Conservation (phyloP, 2,113 vertebrate species). For the Abramis brama region DNA sequence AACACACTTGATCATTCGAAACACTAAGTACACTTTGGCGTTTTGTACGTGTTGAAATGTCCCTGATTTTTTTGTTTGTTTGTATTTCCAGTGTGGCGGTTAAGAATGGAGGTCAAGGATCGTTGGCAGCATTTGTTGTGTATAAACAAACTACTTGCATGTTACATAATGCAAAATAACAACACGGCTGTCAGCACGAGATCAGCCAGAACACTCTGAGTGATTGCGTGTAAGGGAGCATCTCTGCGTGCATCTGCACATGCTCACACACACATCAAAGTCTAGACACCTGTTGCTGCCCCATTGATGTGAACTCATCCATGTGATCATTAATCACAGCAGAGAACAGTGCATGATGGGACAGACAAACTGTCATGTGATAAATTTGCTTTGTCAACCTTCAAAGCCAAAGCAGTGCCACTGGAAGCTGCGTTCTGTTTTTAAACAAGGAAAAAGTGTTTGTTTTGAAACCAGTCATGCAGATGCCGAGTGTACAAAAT, state of each 20-base stretch:
- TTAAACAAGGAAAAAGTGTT: background rate
- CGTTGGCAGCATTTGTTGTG: constrained; percentile 46
- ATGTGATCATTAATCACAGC: constrained; percentile 7
- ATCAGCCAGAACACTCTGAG: constrained; percentile 41
- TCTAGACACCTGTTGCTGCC: constrained; percentile 6
- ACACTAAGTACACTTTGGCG: background rate
- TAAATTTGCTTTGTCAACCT: constrained; percentile 68
- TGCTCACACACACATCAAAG: background rate
- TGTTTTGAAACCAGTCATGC: constrained; percentile 6
- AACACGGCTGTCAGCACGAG: background rate
- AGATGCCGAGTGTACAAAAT: background rate
- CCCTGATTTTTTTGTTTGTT: background rate
- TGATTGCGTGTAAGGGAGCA: constrained; percentile 13
- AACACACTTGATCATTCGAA: background rate
- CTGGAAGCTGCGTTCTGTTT: background rate
- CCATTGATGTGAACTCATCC: constrained; percentile 13
- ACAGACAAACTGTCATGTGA: constrained; percentile 33
- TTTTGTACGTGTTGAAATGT: background rate
- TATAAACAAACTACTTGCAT: constrained; percentile 33
- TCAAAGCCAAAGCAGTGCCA: constrained; percentile 20
- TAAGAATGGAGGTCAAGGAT: constrained; percentile 30
- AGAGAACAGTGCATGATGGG: background rate
- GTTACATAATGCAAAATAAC: constrained; percentile 36
- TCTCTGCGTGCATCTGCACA: background rate
- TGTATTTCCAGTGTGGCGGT: constrained; percentile 12